phyloP scores from a whole-genome alignment of 2,113 vertebrate genomes.

The Haplochromis vanheusdeni region DNA sequence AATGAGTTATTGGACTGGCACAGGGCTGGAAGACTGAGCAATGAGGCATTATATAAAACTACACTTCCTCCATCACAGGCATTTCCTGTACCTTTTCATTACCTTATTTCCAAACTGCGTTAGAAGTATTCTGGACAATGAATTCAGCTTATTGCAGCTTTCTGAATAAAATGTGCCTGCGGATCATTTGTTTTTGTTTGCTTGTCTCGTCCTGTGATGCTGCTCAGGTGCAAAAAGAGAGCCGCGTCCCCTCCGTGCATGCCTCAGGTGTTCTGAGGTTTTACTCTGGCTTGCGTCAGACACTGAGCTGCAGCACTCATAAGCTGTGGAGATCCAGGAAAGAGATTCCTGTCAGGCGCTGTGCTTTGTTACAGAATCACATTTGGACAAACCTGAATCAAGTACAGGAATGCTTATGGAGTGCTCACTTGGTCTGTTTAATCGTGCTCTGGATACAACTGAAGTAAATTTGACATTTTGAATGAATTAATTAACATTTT shows the following conservation, averaged over 20 bases:
- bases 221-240: not conserved
- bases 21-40: not conserved
- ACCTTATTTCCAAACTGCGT: not conserved
- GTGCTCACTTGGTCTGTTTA: not conserved
- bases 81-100: not conserved
- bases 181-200: not conserved
- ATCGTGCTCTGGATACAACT: not conserved
- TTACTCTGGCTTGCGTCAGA: conserved; percentile 27
- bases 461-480: not conserved
- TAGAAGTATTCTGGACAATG: not conserved
- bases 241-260: not conserved
- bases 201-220: not conserved
- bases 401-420: not conserved
- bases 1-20: conserved; percentile 44
- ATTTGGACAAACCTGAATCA: not conserved
- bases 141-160: not conserved
- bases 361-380: not conserved
- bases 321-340: not conserved
- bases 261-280: not conserved
- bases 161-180: not conserved
- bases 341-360: not conserved
- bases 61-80: not conserved
- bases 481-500: not conserved
- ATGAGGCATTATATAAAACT: conserved; percentile 11
- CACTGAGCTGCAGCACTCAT: not conserved